Percentiles rank a stretch among this genome's conserved stretches.
Conservation (phyloP, 2,888 invertebrate genomes). For the Choristoneura rosaceana region DNA sequence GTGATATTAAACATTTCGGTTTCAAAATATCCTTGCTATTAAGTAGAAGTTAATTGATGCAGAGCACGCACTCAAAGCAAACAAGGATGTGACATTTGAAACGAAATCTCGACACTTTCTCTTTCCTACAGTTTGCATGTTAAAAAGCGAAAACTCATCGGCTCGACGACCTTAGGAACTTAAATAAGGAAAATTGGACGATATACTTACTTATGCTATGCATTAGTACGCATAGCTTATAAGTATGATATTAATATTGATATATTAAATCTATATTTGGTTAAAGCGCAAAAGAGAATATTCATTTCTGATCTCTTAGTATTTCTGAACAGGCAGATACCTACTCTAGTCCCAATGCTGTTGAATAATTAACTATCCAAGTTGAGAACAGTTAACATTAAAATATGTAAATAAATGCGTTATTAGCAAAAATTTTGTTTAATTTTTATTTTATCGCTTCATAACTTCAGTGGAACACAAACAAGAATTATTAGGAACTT, state of each 20-base stretch:
- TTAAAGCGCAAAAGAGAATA: background rate
- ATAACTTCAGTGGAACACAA: too few species aligned
- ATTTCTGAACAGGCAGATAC: background rate
- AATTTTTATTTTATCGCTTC: background rate
- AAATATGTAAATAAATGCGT: background rate
- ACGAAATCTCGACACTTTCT: conserved; percentile 41
- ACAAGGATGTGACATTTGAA: conserved; percentile 37
- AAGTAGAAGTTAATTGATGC: conserved; percentile 14
- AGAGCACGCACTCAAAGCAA: conserved; percentile 25
- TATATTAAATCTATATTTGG: background rate
- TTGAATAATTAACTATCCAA: background rate
- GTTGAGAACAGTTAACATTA: background rate
- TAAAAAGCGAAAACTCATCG: conserved; percentile 41
- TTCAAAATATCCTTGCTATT: background rate
- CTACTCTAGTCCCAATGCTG: background rate
- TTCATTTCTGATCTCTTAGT: background rate
- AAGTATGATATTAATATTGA: background rate
- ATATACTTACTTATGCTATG: background rate
- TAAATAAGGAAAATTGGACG: conserved; percentile 7
- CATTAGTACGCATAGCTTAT: background rate
- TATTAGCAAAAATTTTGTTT: too few species aligned
- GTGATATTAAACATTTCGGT: background rate
- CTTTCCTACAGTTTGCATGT: conserved; percentile 38
- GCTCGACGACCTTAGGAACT: conserved; percentile 10
- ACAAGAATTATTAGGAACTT: background rate